A percentile compares a stretch with the other conserved stretches of the same genome.
phyloP scores from a whole-genome alignment of 2,113 vertebrate genomes.

The Ardeotis arabs region DNA sequence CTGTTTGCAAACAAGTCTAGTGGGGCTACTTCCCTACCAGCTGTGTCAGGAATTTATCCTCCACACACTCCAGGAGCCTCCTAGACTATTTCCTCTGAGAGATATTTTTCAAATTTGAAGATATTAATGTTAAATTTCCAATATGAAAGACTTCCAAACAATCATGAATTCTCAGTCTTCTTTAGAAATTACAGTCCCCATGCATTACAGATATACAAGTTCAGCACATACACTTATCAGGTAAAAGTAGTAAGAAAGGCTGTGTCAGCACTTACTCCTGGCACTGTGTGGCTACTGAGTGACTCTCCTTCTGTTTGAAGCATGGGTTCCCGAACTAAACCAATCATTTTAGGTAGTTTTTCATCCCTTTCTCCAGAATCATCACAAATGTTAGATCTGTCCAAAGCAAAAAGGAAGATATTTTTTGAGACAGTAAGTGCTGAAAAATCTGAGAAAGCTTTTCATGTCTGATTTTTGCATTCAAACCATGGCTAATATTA shows the following conservation, averaged over 20 bases:
- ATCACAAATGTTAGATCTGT: constrained; percentile 69
- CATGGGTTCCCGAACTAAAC: constrained; percentile 51
- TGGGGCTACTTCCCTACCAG: too few species aligned
- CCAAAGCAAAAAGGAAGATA: constrained; percentile 6
- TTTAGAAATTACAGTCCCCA: background rate
- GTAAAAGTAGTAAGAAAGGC: background rate
- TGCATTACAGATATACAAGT: background rate
- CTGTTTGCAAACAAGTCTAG: background rate
- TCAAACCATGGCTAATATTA: background rate
- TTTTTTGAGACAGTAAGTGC: background rate
- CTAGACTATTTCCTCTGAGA: background rate
- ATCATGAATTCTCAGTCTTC: background rate
- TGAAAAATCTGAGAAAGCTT: background rate
- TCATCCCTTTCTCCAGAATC: constrained; percentile 74
- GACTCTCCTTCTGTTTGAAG: constrained; percentile 67
- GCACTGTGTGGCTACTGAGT: constrained; percentile 36
- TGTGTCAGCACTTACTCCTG: constrained; percentile 70
- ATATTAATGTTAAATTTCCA: background rate
- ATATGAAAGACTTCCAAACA: background rate
- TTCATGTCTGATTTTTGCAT: background rate
- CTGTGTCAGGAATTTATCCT: background rate
- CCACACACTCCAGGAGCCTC: background rate
- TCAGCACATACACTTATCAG: background rate
- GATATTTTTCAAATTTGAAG: background rate
- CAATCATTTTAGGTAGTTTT: constrained; percentile 65